Conservation (phyloP, 2,888 invertebrate genomes). For the Crocallis elinguaria region DNA sequence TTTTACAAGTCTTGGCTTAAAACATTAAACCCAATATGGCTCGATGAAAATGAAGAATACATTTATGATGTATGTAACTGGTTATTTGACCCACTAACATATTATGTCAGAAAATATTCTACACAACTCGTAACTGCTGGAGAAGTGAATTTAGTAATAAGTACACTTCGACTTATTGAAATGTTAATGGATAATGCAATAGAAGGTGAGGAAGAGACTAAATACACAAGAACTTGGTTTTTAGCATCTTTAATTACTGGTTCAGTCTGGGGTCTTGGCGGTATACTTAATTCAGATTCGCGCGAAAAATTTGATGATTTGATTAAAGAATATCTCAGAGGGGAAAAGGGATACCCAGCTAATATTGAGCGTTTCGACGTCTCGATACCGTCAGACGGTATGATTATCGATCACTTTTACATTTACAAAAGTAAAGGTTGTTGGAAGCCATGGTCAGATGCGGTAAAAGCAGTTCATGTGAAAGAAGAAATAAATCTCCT, state of each 20-base stretch:
- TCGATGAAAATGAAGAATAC: conserved; percentile 84
- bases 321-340: conserved; percentile 80
- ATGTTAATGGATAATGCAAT: conserved; percentile 91
- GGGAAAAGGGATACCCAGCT: conserved; percentile 69
- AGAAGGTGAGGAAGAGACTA: conserved; percentile 88
- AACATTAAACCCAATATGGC: conserved; percentile 86
- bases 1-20: conserved; percentile 93
- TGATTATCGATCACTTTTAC: conserved; percentile 92
- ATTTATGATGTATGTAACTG: conserved; percentile 88
- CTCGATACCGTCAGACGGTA: conserved; percentile 90
- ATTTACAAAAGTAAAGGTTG: conserved; percentile 92
- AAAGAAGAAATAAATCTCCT: conserved; percentile 87
- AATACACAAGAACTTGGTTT: conserved; percentile 88
- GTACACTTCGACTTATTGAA: conserved; percentile 90
- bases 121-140: conserved; percentile 87
- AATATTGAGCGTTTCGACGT: conserved; percentile 89
- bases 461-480: conserved; percentile 83
- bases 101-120: conserved; percentile 90
- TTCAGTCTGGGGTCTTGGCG: conserved; percentile 94
- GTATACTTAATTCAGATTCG: conserved; percentile 90
- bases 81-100: conserved; percentile 90
- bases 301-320: conserved; percentile 88
- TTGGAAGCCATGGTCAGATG: conserved; percentile 95
- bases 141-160: conserved; percentile 88
- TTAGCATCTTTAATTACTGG: conserved; percentile 91